phyloP scores from a whole-genome alignment of 2,888 invertebrate genomes.

The Apocheima hispidaria region DNA sequence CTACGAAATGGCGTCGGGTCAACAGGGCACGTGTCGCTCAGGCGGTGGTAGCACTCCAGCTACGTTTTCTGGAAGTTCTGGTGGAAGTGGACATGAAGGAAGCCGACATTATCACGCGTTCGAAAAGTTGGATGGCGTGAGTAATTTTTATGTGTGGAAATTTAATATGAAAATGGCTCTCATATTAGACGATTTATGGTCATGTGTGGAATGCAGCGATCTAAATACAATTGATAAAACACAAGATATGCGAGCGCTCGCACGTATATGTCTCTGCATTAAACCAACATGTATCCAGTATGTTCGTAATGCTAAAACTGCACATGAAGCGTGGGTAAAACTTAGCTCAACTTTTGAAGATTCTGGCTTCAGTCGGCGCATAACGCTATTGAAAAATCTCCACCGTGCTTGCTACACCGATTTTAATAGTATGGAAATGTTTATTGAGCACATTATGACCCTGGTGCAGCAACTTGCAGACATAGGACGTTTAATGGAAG shows the following conservation, averaged over 20 bases:
- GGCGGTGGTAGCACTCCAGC: not conserved
- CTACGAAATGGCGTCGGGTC: not conserved
- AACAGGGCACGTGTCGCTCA: not conserved
- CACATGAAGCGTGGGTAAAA: not conserved
- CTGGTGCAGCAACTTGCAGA: not conserved
- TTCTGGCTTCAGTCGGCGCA: not conserved
- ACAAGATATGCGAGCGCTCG: not conserved
- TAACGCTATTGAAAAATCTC: not conserved
- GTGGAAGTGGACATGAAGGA: not conserved
- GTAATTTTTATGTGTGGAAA: not conserved
- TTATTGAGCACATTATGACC: not conserved
- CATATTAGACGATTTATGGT: not conserved
- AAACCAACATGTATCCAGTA: not conserved
- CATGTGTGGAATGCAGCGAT: not conserved
- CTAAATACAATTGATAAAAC: not conserved
- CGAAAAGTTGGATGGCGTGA: not conserved
- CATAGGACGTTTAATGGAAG: not conserved
- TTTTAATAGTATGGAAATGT: not conserved
- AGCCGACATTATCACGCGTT: not conserved
- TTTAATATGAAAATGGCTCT: not conserved
- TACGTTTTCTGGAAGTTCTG: not conserved
- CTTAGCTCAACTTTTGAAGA: not conserved
- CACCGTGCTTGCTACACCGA: conserved; percentile 1
- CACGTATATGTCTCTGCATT: not conserved
- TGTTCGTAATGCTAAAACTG: not conserved